These are phyloP conservation scores for Microtus richardsoni DNA, from an alignment of 2,113 vertebrate species.

Conservation along the genomic window DNA sequence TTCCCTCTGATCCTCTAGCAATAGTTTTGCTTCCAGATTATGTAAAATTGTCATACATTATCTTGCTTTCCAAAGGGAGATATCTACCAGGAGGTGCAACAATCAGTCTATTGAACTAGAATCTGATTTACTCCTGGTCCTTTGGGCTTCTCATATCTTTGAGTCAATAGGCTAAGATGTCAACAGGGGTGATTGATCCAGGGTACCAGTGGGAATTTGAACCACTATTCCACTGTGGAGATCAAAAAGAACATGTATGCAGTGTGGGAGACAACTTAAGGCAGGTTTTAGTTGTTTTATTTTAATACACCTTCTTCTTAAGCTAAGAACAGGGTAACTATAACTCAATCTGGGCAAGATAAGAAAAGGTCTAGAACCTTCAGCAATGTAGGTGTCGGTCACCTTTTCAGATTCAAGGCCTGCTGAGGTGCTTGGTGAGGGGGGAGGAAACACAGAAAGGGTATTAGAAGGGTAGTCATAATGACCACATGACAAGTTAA, in stretches of 20 bases:
- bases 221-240: neutral
- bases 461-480: neutral
- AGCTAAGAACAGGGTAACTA: neutral
- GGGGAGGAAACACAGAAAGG: neutral
- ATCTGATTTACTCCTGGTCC: neutral
- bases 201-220: neutral
- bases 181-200: neutral
- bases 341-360: neutral
- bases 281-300: neutral
- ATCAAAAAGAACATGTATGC: neutral
- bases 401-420: too few species aligned
- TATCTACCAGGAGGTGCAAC: neutral
- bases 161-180: neutral
- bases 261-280: neutral
- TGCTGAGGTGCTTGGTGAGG: neutral
- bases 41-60: neutral
- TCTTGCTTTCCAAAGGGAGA: neutral
- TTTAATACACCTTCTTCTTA: neutral
- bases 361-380: neutral
- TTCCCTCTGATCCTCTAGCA: neutral
- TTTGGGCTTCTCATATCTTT: neutral
- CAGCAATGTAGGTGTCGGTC: neutral
- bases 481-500: neutral
- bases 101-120: neutral
- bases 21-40: neutral